Evolutionary conservation across 2,113 vertebrate genomes (phyloP).

Genomic region (Acanthisitta chloris): DNA sequence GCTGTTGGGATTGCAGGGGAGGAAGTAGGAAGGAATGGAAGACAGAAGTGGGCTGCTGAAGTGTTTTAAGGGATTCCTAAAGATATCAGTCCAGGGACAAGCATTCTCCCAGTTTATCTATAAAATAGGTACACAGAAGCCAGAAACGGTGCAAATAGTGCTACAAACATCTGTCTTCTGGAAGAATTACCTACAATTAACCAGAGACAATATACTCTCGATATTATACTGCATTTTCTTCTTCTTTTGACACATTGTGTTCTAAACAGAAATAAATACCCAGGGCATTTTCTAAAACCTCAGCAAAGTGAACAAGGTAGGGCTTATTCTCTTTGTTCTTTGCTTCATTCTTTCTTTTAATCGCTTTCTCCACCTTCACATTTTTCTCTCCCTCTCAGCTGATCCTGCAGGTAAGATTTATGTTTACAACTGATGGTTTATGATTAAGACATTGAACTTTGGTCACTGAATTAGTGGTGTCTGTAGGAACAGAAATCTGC

Average conservation of each 20-base stretch:
- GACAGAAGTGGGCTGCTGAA: neutral
- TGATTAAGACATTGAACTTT: conserved; percentile 36
- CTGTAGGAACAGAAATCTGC: neutral
- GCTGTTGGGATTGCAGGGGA: neutral
- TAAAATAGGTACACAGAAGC: neutral
- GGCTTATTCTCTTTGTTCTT: neutral
- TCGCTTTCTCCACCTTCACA: neutral
- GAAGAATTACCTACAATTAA: neutral
- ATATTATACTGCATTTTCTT: neutral
- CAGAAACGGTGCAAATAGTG: neutral
- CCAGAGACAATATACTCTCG: neutral
- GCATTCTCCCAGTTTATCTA: neutral
- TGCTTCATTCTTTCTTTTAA: neutral
- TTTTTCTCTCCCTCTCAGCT: neutral
- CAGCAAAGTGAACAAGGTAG: neutral
- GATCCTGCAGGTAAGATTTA: conserved; percentile 19
- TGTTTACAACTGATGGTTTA: conserved; percentile 37
- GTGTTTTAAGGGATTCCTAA: neutral
- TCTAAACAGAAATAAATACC: neutral
- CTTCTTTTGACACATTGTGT: neutral
- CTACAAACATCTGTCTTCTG: neutral
- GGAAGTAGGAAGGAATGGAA: neutral
- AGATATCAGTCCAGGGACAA: neutral
- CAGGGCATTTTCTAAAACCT: neutral
- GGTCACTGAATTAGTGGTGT: neutral